phyloP scores from a whole-genome alignment of 1,140 invertebrate genomes.

The Trachelipus rathkii region DNA sequence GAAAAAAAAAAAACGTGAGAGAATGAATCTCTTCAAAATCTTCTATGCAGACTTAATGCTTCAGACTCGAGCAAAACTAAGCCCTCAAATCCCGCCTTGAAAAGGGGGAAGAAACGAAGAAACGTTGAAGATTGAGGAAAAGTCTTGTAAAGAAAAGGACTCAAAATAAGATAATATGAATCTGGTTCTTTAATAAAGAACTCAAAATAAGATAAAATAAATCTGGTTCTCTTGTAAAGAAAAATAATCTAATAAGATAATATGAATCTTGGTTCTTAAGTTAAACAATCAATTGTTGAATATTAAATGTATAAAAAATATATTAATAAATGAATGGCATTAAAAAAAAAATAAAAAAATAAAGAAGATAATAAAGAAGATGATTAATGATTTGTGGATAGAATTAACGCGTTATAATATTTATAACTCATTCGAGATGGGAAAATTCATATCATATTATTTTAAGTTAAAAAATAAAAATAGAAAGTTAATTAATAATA shows the following conservation, averaged over 20 bases:
- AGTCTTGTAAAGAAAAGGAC: background rate
- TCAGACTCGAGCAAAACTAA: background rate
- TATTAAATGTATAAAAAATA: too few species aligned
- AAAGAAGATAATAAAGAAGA: too few species aligned
- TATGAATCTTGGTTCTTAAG: too few species aligned
- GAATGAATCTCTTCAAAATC: background rate
- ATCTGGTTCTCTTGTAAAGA: background rate
- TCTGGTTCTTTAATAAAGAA: background rate
- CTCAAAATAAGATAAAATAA: background rate
- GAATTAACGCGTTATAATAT: too few species aligned
- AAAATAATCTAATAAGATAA: background rate
- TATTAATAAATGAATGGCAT: too few species aligned
- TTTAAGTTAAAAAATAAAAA: too few species aligned
- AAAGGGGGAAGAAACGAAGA: background rate
- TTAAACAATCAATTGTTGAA: too few species aligned
- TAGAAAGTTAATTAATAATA: too few species aligned
- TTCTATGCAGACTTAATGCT: conserved; percentile 4
- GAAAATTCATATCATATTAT: too few species aligned
- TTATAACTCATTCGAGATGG: too few species aligned
- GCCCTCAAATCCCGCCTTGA: background rate
- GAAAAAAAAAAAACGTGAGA: background rate
- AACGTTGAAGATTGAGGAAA: background rate
- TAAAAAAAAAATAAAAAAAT: too few species aligned
- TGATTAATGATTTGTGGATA: too few species aligned
- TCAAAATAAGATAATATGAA: background rate